Evolutionary conservation across 1,140 invertebrate genomes (phyloP).

Genomic region (Hirudo medicinalis): DNA sequence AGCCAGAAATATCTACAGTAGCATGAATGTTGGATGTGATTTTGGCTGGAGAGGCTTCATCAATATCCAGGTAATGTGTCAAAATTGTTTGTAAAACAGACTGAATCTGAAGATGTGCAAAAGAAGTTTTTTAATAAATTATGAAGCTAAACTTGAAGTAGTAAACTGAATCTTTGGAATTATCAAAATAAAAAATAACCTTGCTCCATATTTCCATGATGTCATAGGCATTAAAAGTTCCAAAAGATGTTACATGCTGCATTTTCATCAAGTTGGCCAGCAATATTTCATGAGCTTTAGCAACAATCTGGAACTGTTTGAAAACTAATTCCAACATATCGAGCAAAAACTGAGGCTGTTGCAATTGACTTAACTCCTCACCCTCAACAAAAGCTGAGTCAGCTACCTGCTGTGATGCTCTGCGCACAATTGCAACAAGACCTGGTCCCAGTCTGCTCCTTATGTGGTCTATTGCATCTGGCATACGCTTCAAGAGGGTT

Average conservation of each 20-base stretch:
- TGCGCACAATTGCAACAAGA: conserved; percentile 58
- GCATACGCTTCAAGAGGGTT: conserved; percentile 65
- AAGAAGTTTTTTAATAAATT: background rate
- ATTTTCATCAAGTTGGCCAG: conserved; percentile 45
- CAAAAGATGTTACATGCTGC: conserved; percentile 29
- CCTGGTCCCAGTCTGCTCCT: conserved; percentile 68
- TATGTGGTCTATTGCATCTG: conserved; percentile 67
- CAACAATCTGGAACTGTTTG: conserved; percentile 59
- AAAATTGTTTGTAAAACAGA: background rate
- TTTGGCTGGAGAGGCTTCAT: background rate
- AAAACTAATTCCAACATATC: conserved; percentile 49
- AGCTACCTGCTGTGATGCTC: conserved; percentile 60
- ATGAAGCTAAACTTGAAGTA: background rate
- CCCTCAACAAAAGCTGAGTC: conserved; percentile 40
- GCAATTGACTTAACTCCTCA: conserved; percentile 29
- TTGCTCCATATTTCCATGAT: conserved; percentile 74
- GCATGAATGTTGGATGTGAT: background rate
- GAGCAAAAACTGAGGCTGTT: conserved; percentile 36
- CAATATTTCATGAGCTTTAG: conserved; percentile 53
- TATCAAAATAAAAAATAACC: conserved; percentile 47
- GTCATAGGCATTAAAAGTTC: conserved; percentile 47
- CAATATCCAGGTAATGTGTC: background rate
- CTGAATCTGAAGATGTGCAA: background rate
- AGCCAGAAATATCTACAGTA: conserved; percentile 51
- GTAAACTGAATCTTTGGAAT: conserved; percentile 21